Conservation (phyloP, 2,113 vertebrate genomes). For the Spea multiplicata region DNA sequence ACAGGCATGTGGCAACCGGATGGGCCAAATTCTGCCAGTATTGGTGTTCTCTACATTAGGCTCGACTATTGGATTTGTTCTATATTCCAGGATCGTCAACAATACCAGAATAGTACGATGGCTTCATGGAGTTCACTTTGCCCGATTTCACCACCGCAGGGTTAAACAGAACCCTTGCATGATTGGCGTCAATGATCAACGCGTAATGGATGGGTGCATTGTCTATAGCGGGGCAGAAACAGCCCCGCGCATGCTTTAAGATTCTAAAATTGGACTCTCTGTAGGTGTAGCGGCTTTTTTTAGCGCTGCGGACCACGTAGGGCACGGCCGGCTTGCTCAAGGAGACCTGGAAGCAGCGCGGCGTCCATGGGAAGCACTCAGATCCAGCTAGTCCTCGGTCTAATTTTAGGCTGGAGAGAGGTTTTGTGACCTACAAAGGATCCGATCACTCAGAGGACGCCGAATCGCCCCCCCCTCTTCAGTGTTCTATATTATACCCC, state of each 20-base stretch:
- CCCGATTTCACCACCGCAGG: conserved; percentile 1
- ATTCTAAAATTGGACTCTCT: conserved; percentile 25
- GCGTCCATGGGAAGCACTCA: background rate
- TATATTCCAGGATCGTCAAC: too few species aligned
- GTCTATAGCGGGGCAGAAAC: background rate
- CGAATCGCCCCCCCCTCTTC: background rate
- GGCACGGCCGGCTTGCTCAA: background rate
- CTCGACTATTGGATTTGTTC: too few species aligned
- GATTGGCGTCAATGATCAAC: background rate
- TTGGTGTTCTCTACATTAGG: too few species aligned
- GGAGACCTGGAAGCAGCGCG: background rate
- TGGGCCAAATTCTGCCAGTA: too few species aligned
- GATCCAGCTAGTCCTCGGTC: background rate
- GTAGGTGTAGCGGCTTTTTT: conserved; percentile 35
- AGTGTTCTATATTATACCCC: background rate
- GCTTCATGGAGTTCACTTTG: too few species aligned
- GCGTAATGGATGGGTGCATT: background rate
- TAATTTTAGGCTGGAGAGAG: conserved; percentile 12
- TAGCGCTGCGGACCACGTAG: background rate
- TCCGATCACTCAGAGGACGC: background rate
- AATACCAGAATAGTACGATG: too few species aligned
- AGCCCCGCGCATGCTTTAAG: background rate
- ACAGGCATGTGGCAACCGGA: too few species aligned
- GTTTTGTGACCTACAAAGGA: background rate
- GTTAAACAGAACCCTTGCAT: background rate